Conservation (phyloP, 2,888 invertebrate species). For the Epicampocera succincta region DNA sequence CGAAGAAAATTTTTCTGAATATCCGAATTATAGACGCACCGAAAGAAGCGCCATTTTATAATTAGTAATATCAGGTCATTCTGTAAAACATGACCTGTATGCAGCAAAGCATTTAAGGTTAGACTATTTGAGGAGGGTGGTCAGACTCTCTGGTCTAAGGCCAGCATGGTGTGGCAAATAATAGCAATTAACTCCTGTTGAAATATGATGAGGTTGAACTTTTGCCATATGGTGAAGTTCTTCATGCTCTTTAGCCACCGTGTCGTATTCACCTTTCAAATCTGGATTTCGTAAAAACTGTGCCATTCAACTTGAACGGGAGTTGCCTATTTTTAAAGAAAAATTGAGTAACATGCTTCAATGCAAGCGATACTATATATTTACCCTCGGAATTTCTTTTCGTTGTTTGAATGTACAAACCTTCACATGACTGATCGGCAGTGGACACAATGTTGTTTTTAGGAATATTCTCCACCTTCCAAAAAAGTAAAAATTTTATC, state of each 20-base stretch:
- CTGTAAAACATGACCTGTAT: not conserved
- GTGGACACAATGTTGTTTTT: not conserved
- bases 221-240: not conserved
- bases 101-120: not conserved
- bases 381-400: not conserved
- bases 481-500: too few relatives aligned
- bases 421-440: not conserved
- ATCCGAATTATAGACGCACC: not conserved
- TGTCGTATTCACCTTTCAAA: not conserved
- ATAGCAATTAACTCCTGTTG: not conserved
- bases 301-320: not conserved
- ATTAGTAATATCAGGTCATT: not conserved
- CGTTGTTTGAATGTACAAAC: not conserved
- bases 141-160: not conserved
- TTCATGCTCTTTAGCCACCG: not conserved
- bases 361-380: too few relatives aligned
- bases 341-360: too few relatives aligned
- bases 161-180: not conserved
- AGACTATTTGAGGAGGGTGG: not conserved
- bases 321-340: not conserved
- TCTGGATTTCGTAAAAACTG: constrained; percentile 1
- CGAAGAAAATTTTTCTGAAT: not conserved
- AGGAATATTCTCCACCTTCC: not conserved
- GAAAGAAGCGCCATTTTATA: not conserved
- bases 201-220: not conserved